Conservation (phyloP, 2,797 vertebrate genomes). For the Leucoraja ocellata region DNA sequence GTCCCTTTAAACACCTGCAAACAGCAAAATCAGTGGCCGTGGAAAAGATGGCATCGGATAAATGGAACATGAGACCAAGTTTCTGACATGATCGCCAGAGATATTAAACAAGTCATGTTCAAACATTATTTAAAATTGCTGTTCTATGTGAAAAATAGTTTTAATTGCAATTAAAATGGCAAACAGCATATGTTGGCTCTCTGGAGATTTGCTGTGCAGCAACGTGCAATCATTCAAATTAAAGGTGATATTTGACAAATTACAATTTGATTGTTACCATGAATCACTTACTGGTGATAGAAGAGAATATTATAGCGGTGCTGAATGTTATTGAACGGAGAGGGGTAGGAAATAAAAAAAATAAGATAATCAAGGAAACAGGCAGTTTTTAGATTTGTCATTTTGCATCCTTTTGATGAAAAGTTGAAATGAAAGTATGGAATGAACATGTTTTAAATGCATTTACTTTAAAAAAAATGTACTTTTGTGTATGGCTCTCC, state of each 20-base stretch:
- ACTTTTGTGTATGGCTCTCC: background rate
- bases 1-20: background rate
- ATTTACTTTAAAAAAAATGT: background rate
- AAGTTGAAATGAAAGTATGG: background rate
- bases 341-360: background rate
- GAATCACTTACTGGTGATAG: conserved; percentile 53
- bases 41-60: conserved; percentile 6
- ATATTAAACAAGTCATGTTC: conserved; percentile 37
- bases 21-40: background rate
- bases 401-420: background rate
- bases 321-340: conserved; percentile 5
- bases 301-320: conserved; percentile 46
- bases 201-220: conserved; percentile 49
- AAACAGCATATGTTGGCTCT: conserved; percentile 62
- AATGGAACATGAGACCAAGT: conserved; percentile 12
- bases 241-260: conserved; percentile 66
- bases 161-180: conserved; percentile 64
- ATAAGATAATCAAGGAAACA: background rate
- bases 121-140: conserved; percentile 35
- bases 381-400: background rate
- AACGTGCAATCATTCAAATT: conserved; percentile 57
- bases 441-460: background rate
- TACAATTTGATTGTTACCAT: conserved; percentile 60
- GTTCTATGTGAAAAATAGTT: conserved; percentile 36
- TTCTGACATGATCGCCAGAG: conserved; percentile 36